A percentile compares a stretch with the other conserved stretches of the same genome.
phyloP scores from a whole-genome alignment of 2,888 invertebrate genomes.

The Drosophila quinaria region DNA sequence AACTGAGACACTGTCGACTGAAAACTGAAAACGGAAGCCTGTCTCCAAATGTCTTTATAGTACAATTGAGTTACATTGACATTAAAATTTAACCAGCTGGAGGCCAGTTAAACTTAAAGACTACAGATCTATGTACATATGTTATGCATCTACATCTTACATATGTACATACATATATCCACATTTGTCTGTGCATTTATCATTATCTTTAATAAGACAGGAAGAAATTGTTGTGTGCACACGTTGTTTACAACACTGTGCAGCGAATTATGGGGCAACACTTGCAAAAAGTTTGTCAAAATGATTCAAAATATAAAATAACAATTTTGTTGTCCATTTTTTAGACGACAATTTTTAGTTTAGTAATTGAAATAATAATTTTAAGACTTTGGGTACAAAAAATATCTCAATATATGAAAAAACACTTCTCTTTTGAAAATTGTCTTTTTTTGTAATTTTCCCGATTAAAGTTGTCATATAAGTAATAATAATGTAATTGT shows the following conservation, averaged over 20 bases:
- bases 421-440: no score
- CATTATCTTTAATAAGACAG: conserved; percentile 58
- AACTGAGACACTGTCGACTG: background rate
- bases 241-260: conserved; percentile 23
- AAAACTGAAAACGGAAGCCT: conserved; percentile 31
- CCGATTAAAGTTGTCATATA: no score
- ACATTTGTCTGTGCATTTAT: conserved; percentile 9
- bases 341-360: no score
- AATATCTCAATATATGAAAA: no score
- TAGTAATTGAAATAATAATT: no score
- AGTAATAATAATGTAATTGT: no score
- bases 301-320: no score
- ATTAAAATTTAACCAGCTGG: conserved; percentile 34
- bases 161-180: conserved; percentile 32
- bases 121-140: no score
- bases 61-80: conserved; percentile 51
- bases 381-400: no score
- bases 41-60: conserved; percentile 40
- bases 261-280: conserved; percentile 2
- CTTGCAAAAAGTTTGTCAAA: background rate
- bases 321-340: no score
- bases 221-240: conserved; percentile 61
- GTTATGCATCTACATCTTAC: conserved; percentile 19
- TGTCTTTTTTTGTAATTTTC: no score
- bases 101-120: conserved; percentile 32